Conservation (phyloP, 2,113 vertebrate genomes). For the Corvus moneduloides region DNA sequence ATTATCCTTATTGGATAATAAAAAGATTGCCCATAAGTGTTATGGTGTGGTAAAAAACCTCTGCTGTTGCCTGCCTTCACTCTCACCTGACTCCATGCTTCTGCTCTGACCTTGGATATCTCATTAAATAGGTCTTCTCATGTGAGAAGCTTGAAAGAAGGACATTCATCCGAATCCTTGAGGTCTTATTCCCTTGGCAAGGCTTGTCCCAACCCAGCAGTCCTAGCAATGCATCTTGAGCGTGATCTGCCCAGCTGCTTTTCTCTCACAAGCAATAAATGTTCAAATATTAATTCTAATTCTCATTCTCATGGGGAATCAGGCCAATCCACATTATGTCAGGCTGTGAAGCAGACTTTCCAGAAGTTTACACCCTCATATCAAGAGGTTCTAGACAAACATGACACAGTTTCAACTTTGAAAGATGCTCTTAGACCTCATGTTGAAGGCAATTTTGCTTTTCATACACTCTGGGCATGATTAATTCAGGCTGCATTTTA, state of each 20-base stretch:
- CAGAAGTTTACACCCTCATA: not conserved
- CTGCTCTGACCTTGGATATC: not conserved
- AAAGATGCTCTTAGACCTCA: not conserved
- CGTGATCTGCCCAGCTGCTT: not conserved
- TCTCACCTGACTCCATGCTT: not conserved
- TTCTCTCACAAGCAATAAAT: not conserved
- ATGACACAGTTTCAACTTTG: not conserved
- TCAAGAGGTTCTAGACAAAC: not conserved
- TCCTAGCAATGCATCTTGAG: not conserved
- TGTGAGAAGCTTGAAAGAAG: not conserved
- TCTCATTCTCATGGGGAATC: not conserved
- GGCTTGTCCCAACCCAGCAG: not conserved
- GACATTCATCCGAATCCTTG: not conserved
- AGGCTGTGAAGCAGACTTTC: not conserved
- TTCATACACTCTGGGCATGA: not conserved
- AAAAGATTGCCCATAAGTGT: accelerated
- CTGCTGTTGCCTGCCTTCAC: not conserved
- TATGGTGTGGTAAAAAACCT: not conserved
- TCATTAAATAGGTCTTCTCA: not conserved
- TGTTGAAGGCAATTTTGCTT: not conserved
- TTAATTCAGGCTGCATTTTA: not conserved
- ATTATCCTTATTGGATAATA: not conserved
- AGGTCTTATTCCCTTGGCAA: not conserved
- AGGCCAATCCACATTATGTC: not conserved
- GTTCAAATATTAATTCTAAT: not conserved